Conservation (phyloP, 1,140 invertebrate genomes). For the Drosophila pruinosa region DNA sequence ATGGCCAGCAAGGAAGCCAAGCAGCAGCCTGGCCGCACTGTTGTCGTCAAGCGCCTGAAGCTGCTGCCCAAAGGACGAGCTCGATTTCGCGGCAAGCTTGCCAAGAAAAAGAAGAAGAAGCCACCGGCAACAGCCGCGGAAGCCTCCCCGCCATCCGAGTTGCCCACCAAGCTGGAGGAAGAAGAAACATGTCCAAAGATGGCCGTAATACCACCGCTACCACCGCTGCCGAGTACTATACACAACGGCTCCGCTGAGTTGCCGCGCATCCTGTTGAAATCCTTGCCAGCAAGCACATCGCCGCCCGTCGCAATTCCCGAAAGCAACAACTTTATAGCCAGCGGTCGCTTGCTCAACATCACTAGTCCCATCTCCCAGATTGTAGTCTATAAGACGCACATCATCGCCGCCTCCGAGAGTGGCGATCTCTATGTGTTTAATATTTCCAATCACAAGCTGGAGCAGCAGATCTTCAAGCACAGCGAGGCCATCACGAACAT, state of each 20-base stretch:
- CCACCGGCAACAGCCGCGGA: background rate
- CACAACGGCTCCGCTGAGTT: slow-evolving; percentile 39
- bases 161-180: background rate
- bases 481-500: slow-evolving; percentile 79
- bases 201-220: slow-evolving; percentile 56
- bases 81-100: background rate
- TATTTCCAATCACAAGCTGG: slow-evolving; percentile 81
- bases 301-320: background rate
- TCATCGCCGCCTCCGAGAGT: slow-evolving; percentile 84
- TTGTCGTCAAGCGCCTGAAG: background rate
- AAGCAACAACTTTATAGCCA: slow-evolving; percentile 23
- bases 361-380: slow-evolving; percentile 69
- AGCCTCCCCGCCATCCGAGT: background rate
- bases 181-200: slow-evolving; percentile 2
- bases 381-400: slow-evolving; percentile 46
- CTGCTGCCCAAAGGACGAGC: background rate
- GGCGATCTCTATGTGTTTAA: slow-evolving; percentile 85
- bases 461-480: slow-evolving; percentile 82
- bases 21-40: background rate
- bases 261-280: slow-evolving; percentile 11
- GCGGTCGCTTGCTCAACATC: slow-evolving; percentile 49
- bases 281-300: background rate
- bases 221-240: slow-evolving; percentile 51
- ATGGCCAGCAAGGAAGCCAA: background rate
- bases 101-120: background rate